A percentile compares a stretch with the other conserved stretches of the same genome.
Conservation (phyloP, 2,113 vertebrate genomes). For the Oreochromis aureus region DNA sequence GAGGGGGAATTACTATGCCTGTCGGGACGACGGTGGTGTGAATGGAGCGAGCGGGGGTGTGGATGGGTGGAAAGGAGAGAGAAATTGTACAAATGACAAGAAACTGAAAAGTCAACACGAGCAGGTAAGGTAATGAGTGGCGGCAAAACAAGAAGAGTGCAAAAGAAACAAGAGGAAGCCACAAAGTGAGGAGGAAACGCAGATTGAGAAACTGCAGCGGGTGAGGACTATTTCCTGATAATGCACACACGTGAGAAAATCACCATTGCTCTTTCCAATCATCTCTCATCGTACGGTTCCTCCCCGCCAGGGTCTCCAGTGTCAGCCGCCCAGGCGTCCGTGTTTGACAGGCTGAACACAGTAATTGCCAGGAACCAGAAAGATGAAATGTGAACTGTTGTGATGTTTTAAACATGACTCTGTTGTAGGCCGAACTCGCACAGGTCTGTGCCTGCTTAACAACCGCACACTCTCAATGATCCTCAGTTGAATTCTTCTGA, state of each 20-base stretch:
- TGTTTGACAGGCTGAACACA: background rate
- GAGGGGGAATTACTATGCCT: constrained; percentile 58
- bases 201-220: background rate
- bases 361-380: background rate
- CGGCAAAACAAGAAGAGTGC: background rate
- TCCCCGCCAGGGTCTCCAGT: background rate
- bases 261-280: background rate
- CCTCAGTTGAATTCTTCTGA: background rate
- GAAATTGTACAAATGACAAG: constrained; percentile 15
- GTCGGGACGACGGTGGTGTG: constrained; percentile 10
- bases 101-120: constrained; percentile 31
- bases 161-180: background rate
- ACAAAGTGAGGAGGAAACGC: background rate
- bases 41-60: background rate
- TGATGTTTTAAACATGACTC: constrained; percentile 33
- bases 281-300: background rate
- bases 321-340: background rate
- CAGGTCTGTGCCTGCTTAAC: background rate
- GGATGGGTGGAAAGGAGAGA: background rate
- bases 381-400: background rate
- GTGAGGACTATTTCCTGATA: background rate
- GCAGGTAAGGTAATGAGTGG: background rate
- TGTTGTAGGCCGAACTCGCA: background rate
- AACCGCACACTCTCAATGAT: background rate
- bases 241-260: background rate